Percentiles rank a stretch among this genome's conserved stretches.
These are phyloP conservation scores for Myanophis thanlyinensis DNA, from an alignment of 2,113 vertebrate species.

Conservation along the genomic window DNA sequence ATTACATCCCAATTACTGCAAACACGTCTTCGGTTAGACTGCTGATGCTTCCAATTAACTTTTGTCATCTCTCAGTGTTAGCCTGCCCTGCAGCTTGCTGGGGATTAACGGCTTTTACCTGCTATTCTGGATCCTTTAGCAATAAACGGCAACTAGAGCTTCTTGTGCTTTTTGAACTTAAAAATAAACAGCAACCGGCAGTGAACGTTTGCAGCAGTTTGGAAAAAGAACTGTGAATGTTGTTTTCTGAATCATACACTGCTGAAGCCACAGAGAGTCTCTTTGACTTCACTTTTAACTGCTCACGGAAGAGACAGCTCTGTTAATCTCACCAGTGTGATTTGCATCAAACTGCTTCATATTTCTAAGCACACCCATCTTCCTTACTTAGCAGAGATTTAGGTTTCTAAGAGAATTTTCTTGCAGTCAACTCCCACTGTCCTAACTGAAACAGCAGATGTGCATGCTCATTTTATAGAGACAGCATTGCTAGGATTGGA, in stretches of 20 bases:
- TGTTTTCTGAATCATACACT: slow-evolving; percentile 59
- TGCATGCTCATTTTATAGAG: slow-evolving; percentile 3
- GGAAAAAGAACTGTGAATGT: slow-evolving; percentile 59
- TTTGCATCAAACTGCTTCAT: slow-evolving; percentile 71
- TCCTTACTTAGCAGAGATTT: slow-evolving; percentile 60
- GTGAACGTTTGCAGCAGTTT: slow-evolving; percentile 57
- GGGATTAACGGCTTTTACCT: slow-evolving; percentile 81
- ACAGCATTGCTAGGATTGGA: slow-evolving; percentile 13
- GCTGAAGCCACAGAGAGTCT: slow-evolving; percentile 52
- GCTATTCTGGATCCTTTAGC: slow-evolving; percentile 68
- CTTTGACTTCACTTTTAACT: slow-evolving; percentile 63
- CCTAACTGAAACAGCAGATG: slow-evolving; percentile 41
- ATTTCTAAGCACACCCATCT: slow-evolving; percentile 70
- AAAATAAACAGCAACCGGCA: slow-evolving; percentile 76
- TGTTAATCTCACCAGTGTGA: slow-evolving; percentile 64
- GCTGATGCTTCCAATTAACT: slow-evolving; percentile 81
- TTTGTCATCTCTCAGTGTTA: slow-evolving; percentile 75
- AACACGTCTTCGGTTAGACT: slow-evolving; percentile 74
- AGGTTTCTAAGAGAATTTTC: slow-evolving; percentile 42
- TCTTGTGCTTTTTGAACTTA: slow-evolving; percentile 71
- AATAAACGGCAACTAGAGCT: slow-evolving; percentile 69
- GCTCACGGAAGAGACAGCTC: slow-evolving; percentile 64
- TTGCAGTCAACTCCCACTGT: slow-evolving; percentile 38
- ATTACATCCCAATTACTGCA: slow-evolving; percentile 74
- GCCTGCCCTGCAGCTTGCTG: slow-evolving; percentile 76